Evolutionary conservation across 2,113 vertebrate species (phyloP).

Genomic region (Chlamydotis undulata): DNA sequence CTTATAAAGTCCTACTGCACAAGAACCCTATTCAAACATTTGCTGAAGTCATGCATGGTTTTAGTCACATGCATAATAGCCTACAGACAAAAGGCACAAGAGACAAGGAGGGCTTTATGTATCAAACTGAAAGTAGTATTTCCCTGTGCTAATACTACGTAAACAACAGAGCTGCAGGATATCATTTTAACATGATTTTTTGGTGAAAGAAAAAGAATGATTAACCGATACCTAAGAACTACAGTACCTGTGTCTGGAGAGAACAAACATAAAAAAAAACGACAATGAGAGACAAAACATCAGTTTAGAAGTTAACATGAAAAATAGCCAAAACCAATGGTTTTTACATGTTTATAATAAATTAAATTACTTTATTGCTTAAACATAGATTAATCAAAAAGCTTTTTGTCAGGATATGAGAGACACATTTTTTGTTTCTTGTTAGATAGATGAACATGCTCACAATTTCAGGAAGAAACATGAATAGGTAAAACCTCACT

Average conservation of each 20-base stretch:
- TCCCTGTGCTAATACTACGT: constrained; percentile 18
- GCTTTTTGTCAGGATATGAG: neutral
- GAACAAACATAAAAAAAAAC: neutral
- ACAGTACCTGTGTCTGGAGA: neutral
- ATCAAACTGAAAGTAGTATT: constrained; percentile 57
- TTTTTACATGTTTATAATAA: neutral
- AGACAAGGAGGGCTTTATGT: constrained; percentile 64
- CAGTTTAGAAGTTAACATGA: neutral
- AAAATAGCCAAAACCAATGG: fast-evolving
- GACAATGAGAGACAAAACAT: neutral
- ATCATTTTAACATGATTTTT: neutral
- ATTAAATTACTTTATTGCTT: neutral
- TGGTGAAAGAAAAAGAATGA: neutral
- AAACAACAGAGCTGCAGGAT: constrained; percentile 25
- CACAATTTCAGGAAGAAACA: neutral
- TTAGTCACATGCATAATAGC: constrained; percentile 59
- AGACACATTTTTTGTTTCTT: neutral
- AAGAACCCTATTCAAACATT: constrained; percentile 70
- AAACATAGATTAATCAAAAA: neutral
- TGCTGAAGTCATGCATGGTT: constrained; percentile 59
- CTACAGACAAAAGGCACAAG: constrained; percentile 63
- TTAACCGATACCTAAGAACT: neutral
- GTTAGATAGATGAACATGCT: neutral
- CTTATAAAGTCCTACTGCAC: constrained; percentile 52
- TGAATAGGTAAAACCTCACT: neutral